Conservation (phyloP, 2,113 vertebrate species). For the Neodon shergylaensis region DNA sequence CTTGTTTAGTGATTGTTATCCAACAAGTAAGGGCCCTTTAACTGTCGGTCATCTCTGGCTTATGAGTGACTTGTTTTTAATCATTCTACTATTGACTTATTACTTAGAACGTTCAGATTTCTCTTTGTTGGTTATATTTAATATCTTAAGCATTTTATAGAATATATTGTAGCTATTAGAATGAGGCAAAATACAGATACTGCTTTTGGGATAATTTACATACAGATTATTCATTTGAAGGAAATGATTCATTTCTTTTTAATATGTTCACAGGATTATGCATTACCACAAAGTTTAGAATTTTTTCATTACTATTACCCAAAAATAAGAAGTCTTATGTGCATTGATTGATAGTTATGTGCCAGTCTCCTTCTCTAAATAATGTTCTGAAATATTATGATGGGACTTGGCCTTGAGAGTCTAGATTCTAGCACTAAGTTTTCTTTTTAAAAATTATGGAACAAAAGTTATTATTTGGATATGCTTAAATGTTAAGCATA, state of each 20-base stretch:
- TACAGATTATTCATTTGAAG: constrained; percentile 16
- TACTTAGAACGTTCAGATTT: constrained; percentile 35
- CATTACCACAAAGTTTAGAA: constrained; percentile 5
- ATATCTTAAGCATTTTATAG: constrained; percentile 22
- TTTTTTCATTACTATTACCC: not conserved
- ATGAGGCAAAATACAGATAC: constrained; percentile 4
- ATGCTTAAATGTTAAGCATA: not conserved
- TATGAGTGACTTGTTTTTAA: constrained; percentile 19
- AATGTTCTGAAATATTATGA: constrained; percentile 15
- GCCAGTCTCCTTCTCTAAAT: not conserved
- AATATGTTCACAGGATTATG: not conserved
- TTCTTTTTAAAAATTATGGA: constrained; percentile 2
- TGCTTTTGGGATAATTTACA: constrained; percentile 37
- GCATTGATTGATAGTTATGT: not conserved
- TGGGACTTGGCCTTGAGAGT: not conserved
- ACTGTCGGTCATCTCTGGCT: constrained; percentile 21
- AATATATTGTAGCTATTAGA: constrained; percentile 18
- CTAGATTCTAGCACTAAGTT: constrained; percentile 36
- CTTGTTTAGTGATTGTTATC: constrained; percentile 38
- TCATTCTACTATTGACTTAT: constrained; percentile 28
- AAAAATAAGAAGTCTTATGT: not conserved
- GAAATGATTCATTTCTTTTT: not conserved
- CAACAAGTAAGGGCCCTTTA: constrained; percentile 49
- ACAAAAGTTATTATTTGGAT: not conserved
- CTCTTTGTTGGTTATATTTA: constrained; percentile 47